These are phyloP conservation scores for Telmatochromis sp. DNA, from an alignment of 2,113 vertebrate genomes.

Conservation along the genomic window DNA sequence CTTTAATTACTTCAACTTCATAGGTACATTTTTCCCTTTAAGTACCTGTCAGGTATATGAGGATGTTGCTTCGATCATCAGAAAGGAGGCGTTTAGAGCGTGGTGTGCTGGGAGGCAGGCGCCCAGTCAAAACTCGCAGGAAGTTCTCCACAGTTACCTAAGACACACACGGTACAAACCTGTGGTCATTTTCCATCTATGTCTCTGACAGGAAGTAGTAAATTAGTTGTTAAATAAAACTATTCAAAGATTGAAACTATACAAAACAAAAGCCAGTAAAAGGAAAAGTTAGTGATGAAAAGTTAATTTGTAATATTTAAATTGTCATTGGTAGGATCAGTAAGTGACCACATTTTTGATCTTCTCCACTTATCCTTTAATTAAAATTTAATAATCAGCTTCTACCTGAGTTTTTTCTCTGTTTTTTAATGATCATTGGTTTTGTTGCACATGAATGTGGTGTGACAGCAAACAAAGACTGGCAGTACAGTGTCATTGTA, in stretches of 20 bases:
- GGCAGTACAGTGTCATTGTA: not conserved
- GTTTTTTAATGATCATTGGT: not conserved
- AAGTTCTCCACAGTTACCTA: slow-evolving; percentile 98
- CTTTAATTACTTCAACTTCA: not conserved
- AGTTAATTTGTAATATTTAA: not conserved
- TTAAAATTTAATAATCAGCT: not conserved
- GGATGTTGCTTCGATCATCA: slow-evolving; percentile 96
- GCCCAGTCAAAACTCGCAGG: slow-evolving; percentile 88
- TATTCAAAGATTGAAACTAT: not conserved
- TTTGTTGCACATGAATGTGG: not conserved
- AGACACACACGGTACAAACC: not conserved
- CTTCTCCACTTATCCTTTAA: slow-evolving; percentile 3
- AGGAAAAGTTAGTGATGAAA: not conserved
- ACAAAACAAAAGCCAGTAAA: not conserved
- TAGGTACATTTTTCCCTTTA: not conserved
- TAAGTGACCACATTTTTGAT: not conserved
- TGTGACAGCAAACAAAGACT: not conserved
- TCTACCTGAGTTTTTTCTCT: not conserved
- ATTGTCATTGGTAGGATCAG: not conserved
- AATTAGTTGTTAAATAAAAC: not conserved
- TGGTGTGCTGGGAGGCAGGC: slow-evolving; percentile 90
- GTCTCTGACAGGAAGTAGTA: not conserved
- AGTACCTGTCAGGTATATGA: slow-evolving; percentile 93
- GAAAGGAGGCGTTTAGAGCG: slow-evolving; percentile 94
- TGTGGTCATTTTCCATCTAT: not conserved